phyloP scores from a whole-genome alignment of 1,140 invertebrate genomes.

The Epicauta chinensis region DNA sequence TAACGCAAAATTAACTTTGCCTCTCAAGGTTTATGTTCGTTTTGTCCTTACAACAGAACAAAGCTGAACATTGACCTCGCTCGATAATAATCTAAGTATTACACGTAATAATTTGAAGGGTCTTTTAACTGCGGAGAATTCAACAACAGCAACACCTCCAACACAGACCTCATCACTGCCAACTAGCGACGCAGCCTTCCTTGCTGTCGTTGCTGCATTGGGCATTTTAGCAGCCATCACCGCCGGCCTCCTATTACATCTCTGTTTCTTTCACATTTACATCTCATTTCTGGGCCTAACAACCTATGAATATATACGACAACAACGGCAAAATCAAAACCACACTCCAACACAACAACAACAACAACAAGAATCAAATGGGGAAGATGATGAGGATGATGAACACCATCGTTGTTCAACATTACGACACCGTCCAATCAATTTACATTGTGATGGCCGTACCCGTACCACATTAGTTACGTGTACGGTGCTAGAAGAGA shows the following conservation, averaged over 20 bases:
- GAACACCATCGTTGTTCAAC: slow-evolving; percentile 18
- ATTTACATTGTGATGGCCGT: slow-evolving; percentile 38
- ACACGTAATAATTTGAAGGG: too few species aligned
- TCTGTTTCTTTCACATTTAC: slow-evolving; percentile 86
- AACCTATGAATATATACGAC: slow-evolving; percentile 82
- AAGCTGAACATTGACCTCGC: too few species aligned
- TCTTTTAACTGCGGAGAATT: slow-evolving; percentile 3
- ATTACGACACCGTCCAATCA: slow-evolving; percentile 37
- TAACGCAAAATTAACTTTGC: too few species aligned
- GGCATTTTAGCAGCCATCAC: slow-evolving; percentile 67
- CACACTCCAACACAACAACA: slow-evolving; percentile 5
- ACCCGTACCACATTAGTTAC: slow-evolving; percentile 40
- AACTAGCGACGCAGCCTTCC: slow-evolving; percentile 51
- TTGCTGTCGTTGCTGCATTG: slow-evolving; percentile 58
- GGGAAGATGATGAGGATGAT: neutral
- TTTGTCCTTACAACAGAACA: too few species aligned
- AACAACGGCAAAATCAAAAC: slow-evolving; percentile 45
- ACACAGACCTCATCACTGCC: slow-evolving; percentile 33
- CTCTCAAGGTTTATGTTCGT: too few species aligned
- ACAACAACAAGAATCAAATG: slow-evolving; percentile 1
- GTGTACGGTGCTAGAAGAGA: slow-evolving; percentile 41
- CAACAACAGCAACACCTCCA: slow-evolving; percentile 11
- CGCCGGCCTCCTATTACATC: slow-evolving; percentile 72
- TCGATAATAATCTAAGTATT: too few species aligned
- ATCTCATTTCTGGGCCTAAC: slow-evolving; percentile 77